Conservation (phyloP, 1,140 invertebrate genomes). For the Akabosia matsudoensis region DNA sequence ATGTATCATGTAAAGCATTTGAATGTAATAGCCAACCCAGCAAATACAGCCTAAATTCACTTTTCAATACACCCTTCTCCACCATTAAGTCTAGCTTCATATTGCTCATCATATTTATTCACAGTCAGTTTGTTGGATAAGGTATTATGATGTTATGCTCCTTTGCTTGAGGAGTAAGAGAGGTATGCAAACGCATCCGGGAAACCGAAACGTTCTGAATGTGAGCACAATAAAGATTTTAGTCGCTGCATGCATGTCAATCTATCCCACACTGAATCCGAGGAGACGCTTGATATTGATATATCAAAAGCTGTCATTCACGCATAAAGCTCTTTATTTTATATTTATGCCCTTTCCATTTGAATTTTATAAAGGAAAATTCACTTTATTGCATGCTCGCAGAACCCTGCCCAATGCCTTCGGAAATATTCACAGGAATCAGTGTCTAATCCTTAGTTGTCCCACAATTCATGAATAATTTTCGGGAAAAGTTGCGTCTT, state of each 20-base stretch:
- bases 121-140: constrained; percentile 5
- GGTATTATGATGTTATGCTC: constrained; percentile 8
- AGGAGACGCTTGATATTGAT: constrained; percentile 41
- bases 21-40: not conserved
- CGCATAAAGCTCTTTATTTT: constrained; percentile 27
- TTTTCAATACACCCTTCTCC: not conserved
- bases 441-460: constrained; percentile 9
- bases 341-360: not conserved
- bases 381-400: too few species aligned
- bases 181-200: too few species aligned
- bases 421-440: too few species aligned
- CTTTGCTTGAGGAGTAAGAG: not conserved
- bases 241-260: constrained; percentile 1
- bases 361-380: not conserved
- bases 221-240: too few species aligned
- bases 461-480: too few species aligned
- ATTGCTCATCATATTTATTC: constrained; percentile 23
- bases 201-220: too few species aligned
- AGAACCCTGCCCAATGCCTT: too few species aligned
- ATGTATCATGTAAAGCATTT: not conserved
- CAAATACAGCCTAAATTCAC: not conserved
- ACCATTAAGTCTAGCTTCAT: not conserved
- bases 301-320: constrained; percentile 46
- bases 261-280: not conserved
- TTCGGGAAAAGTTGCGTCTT: too few species aligned